These are phyloP conservation scores for Cyprinodon diabolis DNA, from an alignment of 2,797 vertebrate species.

Conservation along the genomic window DNA sequence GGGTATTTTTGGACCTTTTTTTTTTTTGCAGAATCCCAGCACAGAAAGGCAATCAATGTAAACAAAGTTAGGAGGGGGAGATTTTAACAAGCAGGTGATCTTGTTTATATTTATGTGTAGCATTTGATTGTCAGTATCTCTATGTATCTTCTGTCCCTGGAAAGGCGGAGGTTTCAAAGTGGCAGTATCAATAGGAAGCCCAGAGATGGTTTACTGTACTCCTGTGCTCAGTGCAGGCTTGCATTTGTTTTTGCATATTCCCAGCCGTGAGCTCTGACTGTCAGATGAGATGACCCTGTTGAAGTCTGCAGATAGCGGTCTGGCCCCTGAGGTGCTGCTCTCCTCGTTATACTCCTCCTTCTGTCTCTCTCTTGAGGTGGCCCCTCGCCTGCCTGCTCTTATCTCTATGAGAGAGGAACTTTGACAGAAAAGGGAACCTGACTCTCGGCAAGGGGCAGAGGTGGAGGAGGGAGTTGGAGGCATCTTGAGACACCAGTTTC, in stretches of 20 bases:
- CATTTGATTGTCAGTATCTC: conserved; percentile 7
- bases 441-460: conserved; percentile 67
- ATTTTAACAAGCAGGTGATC: conserved; percentile 7
- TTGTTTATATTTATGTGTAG: not conserved
- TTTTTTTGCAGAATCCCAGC: conserved; percentile 64
- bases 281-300: conserved; percentile 69
- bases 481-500: conserved; percentile 47
- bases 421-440: conserved; percentile 78
- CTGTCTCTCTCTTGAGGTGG: conserved; percentile 35
- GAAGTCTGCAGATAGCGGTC: conserved; percentile 66
- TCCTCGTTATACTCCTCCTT: conserved; percentile 42
- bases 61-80: not conserved
- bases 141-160: conserved; percentile 10
- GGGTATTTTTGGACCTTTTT: conserved; percentile 77
- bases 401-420: conserved; percentile 72
- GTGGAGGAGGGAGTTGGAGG: conserved; percentile 52
- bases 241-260: conserved; percentile 32
- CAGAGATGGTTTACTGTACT: conserved; percentile 7
- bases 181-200: conserved; percentile 9
- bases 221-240: conserved; percentile 17
- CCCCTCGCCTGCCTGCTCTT: conserved; percentile 63
- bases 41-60: conserved; percentile 54
- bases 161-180: not conserved
- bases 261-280: conserved; percentile 57
- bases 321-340: conserved; percentile 67